Base-by-base conservation (phyloP, 2,797 vertebrate species). In the Ptychadena robeensis region DNA sequence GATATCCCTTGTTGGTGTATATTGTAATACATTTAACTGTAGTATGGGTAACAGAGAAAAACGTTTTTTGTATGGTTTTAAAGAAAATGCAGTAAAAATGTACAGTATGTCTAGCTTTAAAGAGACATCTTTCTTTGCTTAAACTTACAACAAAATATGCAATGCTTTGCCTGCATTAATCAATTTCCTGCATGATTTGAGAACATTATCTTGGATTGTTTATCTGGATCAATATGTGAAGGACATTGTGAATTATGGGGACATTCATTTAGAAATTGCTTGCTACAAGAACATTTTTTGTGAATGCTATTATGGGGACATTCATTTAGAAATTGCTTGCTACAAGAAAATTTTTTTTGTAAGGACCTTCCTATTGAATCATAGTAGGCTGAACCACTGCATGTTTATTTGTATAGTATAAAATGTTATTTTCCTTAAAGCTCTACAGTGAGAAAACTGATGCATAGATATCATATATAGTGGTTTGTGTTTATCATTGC, bases 221-320 rank as follows among this genome's bases (percentile, higher is more conserved):
- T 65, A 53, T 71, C 38, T 34, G 25, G 68, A 76, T 70, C 57
- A 75, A 80, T 85, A 80, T 71, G 63, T 80, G 78, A 75, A 81
- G 78, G 78, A 81, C 65, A 80, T 68, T 65, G 65, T 44, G 44
- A 48, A 68, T 38, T 59, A 48, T 76, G 27, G n/a, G 40, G 66
- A 37, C 65, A 69, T 68, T 25, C 71, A 70, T 79, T 74, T 69
- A 70, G 48, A 74, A 80, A 84, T 40, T 74, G 71, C 71, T 67
- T 73, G 28, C 48, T 38, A 38, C 30, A 38, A 69, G 40, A 57
- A 64, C 79, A 64, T 63, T 66, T 22, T 81, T 67, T 81, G 65
- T 44, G 44, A 48, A 68, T 57, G n/a, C n/a, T n/a, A n/a, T 38
- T 59, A 48, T 76, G 27, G n/a, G 40, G 66, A 37, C 65, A 69